Base-by-base conservation (phyloP, 2,113 vertebrate genomes). In the Shinisaurus crocodilurus region DNA sequence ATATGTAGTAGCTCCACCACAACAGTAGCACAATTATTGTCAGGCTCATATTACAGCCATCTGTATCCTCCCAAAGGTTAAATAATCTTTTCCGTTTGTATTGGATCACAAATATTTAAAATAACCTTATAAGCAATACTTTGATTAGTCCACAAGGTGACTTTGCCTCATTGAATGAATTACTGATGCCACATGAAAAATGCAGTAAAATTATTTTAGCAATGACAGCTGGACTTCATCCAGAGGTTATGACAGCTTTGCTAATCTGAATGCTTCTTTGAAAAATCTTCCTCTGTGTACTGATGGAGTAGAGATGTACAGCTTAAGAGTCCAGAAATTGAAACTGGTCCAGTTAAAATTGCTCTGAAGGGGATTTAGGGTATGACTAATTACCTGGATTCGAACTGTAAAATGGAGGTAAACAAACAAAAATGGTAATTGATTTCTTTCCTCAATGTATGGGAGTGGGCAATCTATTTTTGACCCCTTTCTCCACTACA, bases 81-180 rank as follows among this genome's bases (percentile, higher is more conserved):
- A 60, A 32, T 23, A 86, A 76, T 16, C 50, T 13, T 23, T 50
- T 27, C 37, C 60, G 5, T 63, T 29, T 18, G 9, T 43, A 80
- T 81, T 69, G 60, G 18, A 88, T 57, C 57, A 67, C 32, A 85
- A 48, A 5, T 48, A 82, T 89, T 80, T 82, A 94, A 93, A 82
- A 88, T 91, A 34, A 5, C 48, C 88, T 76, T 87, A 91, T 92
- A 94, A 94, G 86, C 70, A 86, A 69, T 67, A 9, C 67, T 88
- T 76, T 90, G 79, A 74, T 70, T 91, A 79, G n/a, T 57, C 86
- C 20, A 87, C 89, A 92, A 91, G n/a, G 70, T 1, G 1, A 84
- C 45, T 94, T 86, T 18, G 80, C 1, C 48, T 91, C 88, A 89
- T 82, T 34, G 0, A 84, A 80, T 60, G 91, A 86, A 91, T 89